Conservation (phyloP, 1,140 invertebrate genomes). For the Drosophila nigrodunni region DNA sequence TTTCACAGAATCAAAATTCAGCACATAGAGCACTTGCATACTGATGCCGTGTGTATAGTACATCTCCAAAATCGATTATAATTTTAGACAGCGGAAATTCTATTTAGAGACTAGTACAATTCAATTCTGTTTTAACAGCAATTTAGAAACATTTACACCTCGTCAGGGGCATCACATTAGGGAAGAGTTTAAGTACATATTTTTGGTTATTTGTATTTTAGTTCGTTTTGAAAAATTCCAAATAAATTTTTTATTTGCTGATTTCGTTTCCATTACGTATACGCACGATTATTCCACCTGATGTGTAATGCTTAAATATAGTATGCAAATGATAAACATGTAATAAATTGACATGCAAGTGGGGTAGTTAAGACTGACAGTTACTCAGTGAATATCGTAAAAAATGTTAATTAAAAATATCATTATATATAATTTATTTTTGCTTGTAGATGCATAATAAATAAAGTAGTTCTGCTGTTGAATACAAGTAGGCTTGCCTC, state of each 20-base stretch:
- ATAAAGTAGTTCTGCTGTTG: no score
- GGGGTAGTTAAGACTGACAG: not conserved
- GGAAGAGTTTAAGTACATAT: not conserved
- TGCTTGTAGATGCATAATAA: no score
- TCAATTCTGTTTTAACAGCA: no score
- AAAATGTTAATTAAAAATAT: no score
- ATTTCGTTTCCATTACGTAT: conserved; percentile 5
- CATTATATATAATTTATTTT: no score
- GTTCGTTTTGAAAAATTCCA: not conserved
- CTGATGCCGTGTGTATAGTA: conserved; percentile 1
- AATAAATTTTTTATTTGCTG: not conserved
- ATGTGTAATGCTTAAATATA: not conserved
- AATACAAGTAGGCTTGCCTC: no score
- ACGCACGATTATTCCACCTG: conserved; percentile 16
- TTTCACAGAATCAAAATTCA: conserved; percentile 20
- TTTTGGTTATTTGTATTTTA: not conserved
- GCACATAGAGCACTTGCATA: not conserved
- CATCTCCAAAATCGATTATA: not conserved
- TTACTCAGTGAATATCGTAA: not conserved
- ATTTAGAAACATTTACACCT: no score
- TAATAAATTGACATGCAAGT: not conserved
- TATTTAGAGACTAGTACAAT: not conserved
- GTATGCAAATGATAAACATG: not conserved
- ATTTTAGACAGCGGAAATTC: not conserved
- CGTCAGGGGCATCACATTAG: no score